These are phyloP conservation scores for Mercenaria mercenaria DNA, from an alignment of 1,140 invertebrate genomes.

Conservation along the genomic window DNA sequence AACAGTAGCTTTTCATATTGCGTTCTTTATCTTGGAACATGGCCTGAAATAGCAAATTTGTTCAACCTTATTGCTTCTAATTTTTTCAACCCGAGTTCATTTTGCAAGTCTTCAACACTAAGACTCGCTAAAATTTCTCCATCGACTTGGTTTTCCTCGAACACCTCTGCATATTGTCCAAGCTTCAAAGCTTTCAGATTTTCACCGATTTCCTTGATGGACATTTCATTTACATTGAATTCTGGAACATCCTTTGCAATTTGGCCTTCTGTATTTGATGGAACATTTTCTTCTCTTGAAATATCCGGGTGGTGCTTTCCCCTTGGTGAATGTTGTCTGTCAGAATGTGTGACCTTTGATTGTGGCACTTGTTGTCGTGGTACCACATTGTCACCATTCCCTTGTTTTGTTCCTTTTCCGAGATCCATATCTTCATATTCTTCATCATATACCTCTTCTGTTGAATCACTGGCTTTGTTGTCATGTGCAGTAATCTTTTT, in stretches of 20 bases:
- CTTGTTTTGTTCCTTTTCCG: not conserved
- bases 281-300: too few species aligned
- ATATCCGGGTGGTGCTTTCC: too few species aligned
- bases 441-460: not conserved
- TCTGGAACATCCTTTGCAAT: not conserved
- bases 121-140: conserved; percentile 7
- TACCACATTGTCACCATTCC: not conserved
- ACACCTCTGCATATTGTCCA: not conserved
- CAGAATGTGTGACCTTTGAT: not conserved
- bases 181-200: not conserved
- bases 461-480: too few species aligned
- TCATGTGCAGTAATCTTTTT: not conserved
- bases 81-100: conserved; percentile 16
- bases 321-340: too few species aligned
- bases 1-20: too few species aligned
- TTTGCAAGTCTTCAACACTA: not conserved
- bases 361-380: not conserved
- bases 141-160: conserved; percentile 11
- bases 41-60: not conserved
- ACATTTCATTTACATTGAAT: not conserved
- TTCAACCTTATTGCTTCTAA: conserved; percentile 6
- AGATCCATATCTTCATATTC: not conserved
- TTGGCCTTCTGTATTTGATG: too few species aligned
- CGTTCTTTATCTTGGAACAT: conserved; percentile 7
- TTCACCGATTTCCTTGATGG: not conserved